Evolutionary conservation across 1,140 invertebrate species (phyloP), one percentile per base, ranked within the genome.

Genomic region (Trissolcus basalis): DNA sequence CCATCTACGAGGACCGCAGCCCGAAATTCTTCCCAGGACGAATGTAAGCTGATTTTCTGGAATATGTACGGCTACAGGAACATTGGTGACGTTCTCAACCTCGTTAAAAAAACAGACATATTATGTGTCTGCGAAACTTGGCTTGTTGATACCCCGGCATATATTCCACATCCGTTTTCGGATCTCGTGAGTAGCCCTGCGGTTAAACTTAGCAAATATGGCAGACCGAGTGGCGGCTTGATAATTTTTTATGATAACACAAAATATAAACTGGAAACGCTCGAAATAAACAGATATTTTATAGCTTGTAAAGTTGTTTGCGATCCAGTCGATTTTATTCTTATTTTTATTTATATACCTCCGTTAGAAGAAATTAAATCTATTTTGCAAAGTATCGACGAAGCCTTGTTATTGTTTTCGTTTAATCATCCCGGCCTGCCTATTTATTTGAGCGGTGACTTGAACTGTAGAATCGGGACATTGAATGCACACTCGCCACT

Each of bases 191-290:
- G 9, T 39, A 39, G 36, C n/a, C 36, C 36, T 8, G 36, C 36
- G 36, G 9, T 39, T n/a, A 39, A n/a, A 39, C 1, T 2, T 3
- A 39, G n/a, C 3, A 39, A 39, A 39, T n/a, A 4, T 39, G 36
- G 36, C 9, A 39, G 36, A 39, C 36, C 36, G 1, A 39, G 36
- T 9, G 36, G 36, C n/a, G 36, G 36, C 9, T n/a, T 39, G 2
- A n/a, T 39, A 39, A 39, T 39, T 39, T 39, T 39, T 39, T 39
- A 39, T n/a, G n/a, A 39, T 39, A n/a, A 39, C n/a, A 39, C 2
- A 39, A 1, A 11, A 11, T n/a, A 4, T 39, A 9, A 39, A n/a
- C 1, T 39, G 2, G 9, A 11, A 11, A 27, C n/a, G n/a, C 36
- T 39, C 9, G n/a, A 39, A 11, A 11, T 39, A 1, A 39, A 39